Conservation (phyloP, 2,113 vertebrate genomes). For the Hippocampus abdominalis region DNA sequence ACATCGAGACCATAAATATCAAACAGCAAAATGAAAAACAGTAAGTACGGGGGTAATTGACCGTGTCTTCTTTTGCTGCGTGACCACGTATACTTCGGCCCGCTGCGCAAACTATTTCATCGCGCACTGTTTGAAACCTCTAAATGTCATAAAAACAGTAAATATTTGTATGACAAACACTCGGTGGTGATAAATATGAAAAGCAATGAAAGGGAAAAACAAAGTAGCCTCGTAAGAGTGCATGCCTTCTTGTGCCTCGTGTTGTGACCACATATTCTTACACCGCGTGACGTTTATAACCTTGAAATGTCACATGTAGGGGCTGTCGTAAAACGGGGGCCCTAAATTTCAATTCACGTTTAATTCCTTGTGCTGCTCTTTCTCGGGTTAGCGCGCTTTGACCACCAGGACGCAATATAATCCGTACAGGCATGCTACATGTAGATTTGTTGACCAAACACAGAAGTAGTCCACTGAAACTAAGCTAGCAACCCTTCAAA, state of each 20-base stretch:
- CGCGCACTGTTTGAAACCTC: not conserved
- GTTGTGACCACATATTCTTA: not conserved
- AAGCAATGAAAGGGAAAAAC: not conserved
- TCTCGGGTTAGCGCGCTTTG: not conserved
- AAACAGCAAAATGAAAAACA: not conserved
- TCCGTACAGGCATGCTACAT: not conserved
- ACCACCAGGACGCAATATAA: not conserved
- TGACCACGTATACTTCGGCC: not conserved
- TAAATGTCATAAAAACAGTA: not conserved
- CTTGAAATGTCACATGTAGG: not conserved
- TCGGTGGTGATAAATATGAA: not conserved
- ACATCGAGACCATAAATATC: not conserved
- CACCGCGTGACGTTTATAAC: not conserved
- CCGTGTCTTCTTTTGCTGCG: not conserved
- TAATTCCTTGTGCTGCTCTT: too few species aligned
- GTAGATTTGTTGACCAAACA: not conserved
- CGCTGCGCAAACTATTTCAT: not conserved
- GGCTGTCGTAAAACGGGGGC: not conserved
- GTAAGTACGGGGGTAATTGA: not conserved
- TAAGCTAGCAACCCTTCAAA: not conserved
- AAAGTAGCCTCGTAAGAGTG: not conserved
- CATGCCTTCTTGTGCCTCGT: not conserved
- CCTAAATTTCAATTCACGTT: not conserved
- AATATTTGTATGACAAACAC: constrained; percentile 1
- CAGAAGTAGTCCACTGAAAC: not conserved